These are phyloP conservation scores for Carassius carassius DNA, from an alignment of 2,113 vertebrate species.

Conservation along the genomic window DNA sequence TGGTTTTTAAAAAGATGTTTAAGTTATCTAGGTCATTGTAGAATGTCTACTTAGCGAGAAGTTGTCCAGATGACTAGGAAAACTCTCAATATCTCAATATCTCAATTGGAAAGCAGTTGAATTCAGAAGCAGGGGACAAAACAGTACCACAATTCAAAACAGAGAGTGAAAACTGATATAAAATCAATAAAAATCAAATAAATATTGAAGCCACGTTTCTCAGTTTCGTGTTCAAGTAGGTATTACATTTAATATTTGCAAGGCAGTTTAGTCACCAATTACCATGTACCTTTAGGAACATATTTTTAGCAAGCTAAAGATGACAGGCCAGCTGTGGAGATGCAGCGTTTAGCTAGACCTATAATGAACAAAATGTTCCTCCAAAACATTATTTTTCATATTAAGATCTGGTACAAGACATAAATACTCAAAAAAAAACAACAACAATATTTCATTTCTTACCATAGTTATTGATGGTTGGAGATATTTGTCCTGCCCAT, in stretches of 20 bases:
- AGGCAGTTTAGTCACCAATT: neutral
- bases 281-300: neutral
- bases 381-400: neutral
- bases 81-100: constrained; percentile 12
- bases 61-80: neutral
- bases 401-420: neutral
- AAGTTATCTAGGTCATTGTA: neutral
- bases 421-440: neutral
- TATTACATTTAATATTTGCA: neutral
- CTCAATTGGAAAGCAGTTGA: neutral
- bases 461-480: too few relatives aligned
- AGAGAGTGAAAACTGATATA: neutral
- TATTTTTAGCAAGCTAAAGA: neutral
- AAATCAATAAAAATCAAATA: neutral
- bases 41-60: neutral
- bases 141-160: neutral
- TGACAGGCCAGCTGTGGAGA: neutral
- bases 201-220: neutral
- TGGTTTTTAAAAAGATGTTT: neutral
- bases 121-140: neutral
- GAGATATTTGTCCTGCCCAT: too few relatives aligned
- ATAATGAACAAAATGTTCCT: neutral
- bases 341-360: neutral
- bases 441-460: too few relatives aligned
- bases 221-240: neutral